Base-by-base conservation (phyloP, 2,113 vertebrate genomes). In the Hippocampus zosterae region DNA sequence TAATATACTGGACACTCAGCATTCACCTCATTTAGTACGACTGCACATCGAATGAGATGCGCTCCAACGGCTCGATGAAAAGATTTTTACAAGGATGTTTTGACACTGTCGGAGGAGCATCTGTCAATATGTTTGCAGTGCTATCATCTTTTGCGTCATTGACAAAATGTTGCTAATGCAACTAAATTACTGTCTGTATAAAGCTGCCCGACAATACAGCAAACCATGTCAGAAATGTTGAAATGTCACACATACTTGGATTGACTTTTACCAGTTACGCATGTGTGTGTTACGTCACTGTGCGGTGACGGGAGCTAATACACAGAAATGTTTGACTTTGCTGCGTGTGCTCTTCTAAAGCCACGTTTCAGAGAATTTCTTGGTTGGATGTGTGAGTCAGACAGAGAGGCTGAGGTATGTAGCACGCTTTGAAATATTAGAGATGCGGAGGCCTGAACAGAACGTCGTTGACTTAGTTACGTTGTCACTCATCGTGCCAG, bases 391-490 rank as follows among this genome's bases (percentile, higher is more conserved):
- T 81, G 76, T 81, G 83, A 87, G 72, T 87, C 78, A 88, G 86
- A 71, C 71, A 69, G 80, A 74, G 81, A 81, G 73, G 80, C 81
- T 87, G 84, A 88, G 82, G 81, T 86, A 88, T 88, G 72, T 82
- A 79, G 82, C 83, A 77, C 87, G 78, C 77, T 83, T 77, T 75
- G 78, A 88, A 91, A 90, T 88, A 79, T 84, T 82, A 84, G 75
- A 84, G 68, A 82, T 83, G 81, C 37, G 76, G 79, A 80, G 84
- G 83, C 84, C 81, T 18, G 0, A 76, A 75, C 85, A 87, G 85
- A 82, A 79, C 76, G 10, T 52, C 81, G 81, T 27, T 77, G 83
- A 82, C 84, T 85, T 81, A 82, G 81, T 84, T 65, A 81, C 77
- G 3, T 62, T 85, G 84, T 87, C 82, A 87, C 81, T 71, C 80